Evolutionary conservation across 2,888 invertebrate species (phyloP), one percentile per base, ranked within the genome.

Genomic region (Microplitis manilae): DNA sequence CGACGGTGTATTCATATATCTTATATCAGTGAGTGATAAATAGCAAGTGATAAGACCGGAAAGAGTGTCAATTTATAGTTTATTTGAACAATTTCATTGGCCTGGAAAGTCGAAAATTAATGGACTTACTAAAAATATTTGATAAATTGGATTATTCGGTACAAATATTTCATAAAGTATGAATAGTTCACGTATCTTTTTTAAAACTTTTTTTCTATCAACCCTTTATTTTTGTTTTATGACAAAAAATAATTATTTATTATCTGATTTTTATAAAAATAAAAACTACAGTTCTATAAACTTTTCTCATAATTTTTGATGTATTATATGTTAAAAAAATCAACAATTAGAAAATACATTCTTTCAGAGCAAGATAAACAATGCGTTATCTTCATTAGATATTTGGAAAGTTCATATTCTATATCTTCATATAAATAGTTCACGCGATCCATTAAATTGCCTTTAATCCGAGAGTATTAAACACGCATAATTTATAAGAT

Each of bases 11-110:
- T 50, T 50, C 50, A 9, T 50, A 50, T 50, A 50, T 50, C 50
- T 50, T 50, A 50, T 50, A 50, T 50, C 50, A 50, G 50, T 50
- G 50, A 50, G 50, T 50, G 50, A 50, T 50, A 50, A 50, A 50
- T 50, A 50, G 50, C 50, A 13, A 50, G 50, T 50, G 13, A 50
- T 50, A 50, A 50, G 50, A 50, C 13, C 13, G 9, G 6, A 50
- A 50, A 50, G 13, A 50, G 30, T 13, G 50, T 50, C 50, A 50
- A 50, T 50, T 50, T 50, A 13, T 50, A 50, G 50, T 13, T 50
- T 50, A 50, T 50, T 50, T 13, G 50, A 50, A 50, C 9, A 50
- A 50, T 50, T 50, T 50, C 50, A 50, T 50, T 8, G 50, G 9
- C 13, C 50, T 50, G 50, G 8, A 50, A 50, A 50, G 50, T 50